Conservation (phyloP, 2,113 vertebrate genomes). For the Toxotes jaculatrix region DNA sequence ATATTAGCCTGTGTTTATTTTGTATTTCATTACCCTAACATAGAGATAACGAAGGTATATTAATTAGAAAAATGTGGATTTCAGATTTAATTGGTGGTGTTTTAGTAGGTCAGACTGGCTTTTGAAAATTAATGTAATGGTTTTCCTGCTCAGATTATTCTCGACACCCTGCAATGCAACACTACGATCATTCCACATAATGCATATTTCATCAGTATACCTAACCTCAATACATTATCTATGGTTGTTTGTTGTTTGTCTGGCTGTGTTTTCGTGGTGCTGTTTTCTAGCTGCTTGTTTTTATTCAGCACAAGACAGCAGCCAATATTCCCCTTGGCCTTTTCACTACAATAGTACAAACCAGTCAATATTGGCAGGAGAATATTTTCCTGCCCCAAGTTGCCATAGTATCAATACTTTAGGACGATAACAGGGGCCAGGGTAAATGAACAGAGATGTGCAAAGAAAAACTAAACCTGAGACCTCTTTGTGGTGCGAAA, state of each 20-base stretch:
- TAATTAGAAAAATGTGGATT: constrained; percentile 1
- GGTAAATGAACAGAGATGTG: constrained; percentile 70
- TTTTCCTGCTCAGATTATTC: constrained; percentile 22
- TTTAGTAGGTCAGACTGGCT: constrained; percentile 25
- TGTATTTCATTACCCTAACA: constrained; percentile 1
- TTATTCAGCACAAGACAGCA: constrained; percentile 64
- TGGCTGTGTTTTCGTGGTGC: constrained; percentile 51
- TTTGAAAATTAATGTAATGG: constrained; percentile 21
- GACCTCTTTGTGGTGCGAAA: constrained; percentile 79
- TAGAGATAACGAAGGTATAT: constrained; percentile 16
- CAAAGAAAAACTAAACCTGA: constrained; percentile 76
- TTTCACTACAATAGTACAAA: constrained; percentile 71
- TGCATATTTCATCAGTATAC: constrained; percentile 67
- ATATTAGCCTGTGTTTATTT: neutral
- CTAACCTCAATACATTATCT: constrained; percentile 57
- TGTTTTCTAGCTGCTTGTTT: constrained; percentile 69
- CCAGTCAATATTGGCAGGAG: constrained; percentile 77
- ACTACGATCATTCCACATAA: constrained; percentile 37
- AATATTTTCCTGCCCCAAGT: constrained; percentile 70
- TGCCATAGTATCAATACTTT: constrained; percentile 74
- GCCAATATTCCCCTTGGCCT: constrained; percentile 75
- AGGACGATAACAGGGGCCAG: constrained; percentile 64
- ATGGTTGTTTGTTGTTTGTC: constrained; percentile 61
- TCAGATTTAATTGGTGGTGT: constrained; percentile 22
- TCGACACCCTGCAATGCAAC: constrained; percentile 29